Base-by-base conservation (phyloP, 2,888 invertebrate genomes). In the Pemphredon lugubris region DNA sequence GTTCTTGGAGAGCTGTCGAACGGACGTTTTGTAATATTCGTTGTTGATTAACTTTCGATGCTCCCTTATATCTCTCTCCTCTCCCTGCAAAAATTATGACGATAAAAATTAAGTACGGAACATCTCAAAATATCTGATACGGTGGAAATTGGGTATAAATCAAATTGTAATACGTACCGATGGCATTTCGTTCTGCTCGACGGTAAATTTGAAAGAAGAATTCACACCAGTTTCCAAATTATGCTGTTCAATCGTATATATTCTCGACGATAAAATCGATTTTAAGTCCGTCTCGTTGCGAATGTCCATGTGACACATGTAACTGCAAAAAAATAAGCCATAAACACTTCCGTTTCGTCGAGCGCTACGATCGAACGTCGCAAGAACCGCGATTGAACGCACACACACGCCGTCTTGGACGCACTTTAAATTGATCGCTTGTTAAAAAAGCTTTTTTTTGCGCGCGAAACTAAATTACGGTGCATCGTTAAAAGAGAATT, bases 31-130 rank as follows among this genome's bases (percentile, higher is more conserved):
- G 78, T 92, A 93, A 65, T 90, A 91, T 11, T 92, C 92, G 74
- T 93, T 91, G 80, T 93, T 93, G 30, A 87, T 91, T 77, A 94
- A 84, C 44, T 91, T 90, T 59, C 92, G 90, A 13, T 92, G 90
- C 34, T 92, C 92, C 70, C 91, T 91, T 58, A 92, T 90, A 68
- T 90, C 88, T 18, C 82, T 81, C 2, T 74, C 81, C 7, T 67
- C 16, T 11, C 40, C 58, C 80, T 83, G 47, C 0, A 9, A 67
- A 39, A 18, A 39, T 16, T 39, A 3, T 2, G 5, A n/a, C 9
- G 37, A 14, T 18, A 4, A 26, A 26, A n/a, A 11, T 20, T 1
- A 30, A 9, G 2, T 30, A 30, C 9, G 7, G 30, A 30, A 9
- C 7, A 30, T 30, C 7, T 9, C 6, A 9, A 47, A 11, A 6